Percentiles rank a stretch among this genome's conserved stretches.
These are phyloP conservation scores for Pantherophis guttatus DNA, from an alignment of 2,113 vertebrate species.

Conservation along the genomic window DNA sequence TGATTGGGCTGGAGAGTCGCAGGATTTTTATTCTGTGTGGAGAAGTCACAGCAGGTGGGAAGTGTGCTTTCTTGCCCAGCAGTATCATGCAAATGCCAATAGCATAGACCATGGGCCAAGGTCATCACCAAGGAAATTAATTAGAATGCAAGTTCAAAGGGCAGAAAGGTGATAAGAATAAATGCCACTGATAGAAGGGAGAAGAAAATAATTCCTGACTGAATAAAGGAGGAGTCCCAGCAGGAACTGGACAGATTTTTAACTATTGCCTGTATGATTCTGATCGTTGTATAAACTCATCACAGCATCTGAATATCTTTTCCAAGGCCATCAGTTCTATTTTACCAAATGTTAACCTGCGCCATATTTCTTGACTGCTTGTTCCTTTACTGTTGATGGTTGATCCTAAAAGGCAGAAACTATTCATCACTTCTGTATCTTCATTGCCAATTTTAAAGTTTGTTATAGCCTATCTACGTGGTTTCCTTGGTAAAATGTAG, in stretches of 20 bases:
- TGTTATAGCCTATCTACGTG: not conserved
- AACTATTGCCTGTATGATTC: not conserved
- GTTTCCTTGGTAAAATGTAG: not conserved
- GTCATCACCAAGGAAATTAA: constrained; percentile 37
- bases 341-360: not conserved
- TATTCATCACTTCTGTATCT: not conserved
- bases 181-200: constrained; percentile 54
- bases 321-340: not conserved
- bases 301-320: not conserved
- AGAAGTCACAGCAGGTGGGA: not conserved
- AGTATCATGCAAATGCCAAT: not conserved
- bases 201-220: constrained; percentile 38
- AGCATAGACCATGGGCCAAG: not conserved
- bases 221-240: constrained; percentile 20
- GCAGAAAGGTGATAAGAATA: constrained; percentile 17
- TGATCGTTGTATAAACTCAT: not conserved
- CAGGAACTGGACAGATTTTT: constrained; percentile 9
- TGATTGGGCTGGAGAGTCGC: not conserved
- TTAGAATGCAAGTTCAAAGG: constrained; percentile 44
- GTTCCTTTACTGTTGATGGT: not conserved
- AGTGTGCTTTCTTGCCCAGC: constrained; percentile 13
- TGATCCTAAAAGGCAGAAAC: not conserved
- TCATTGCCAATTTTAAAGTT: not conserved
- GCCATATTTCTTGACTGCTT: not conserved
- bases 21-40: not conserved